Evolutionary conservation across 1,140 invertebrate species (phyloP), one percentile per base, ranked within the genome.

Genomic region (Arctopsyche grandis): DNA sequence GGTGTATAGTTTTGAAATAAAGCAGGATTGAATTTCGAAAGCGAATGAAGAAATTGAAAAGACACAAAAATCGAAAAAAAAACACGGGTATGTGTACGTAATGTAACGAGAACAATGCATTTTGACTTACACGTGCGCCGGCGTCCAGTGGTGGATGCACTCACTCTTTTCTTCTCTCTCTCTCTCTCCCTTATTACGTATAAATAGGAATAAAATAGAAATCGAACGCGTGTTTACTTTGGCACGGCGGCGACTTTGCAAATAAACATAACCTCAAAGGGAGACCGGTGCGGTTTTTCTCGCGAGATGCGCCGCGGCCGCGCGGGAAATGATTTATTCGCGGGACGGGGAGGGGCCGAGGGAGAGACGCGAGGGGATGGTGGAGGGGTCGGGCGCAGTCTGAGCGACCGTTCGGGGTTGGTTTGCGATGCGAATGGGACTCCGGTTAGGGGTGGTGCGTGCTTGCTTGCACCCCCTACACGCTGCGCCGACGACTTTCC

Each of bases 381-480:
- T 9, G 21, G 29, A 21, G 14, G 52, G 14, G 19, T 56, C 0
- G 66, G 66, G 74, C 66, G 74, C 75, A 76, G 19, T 79, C 77
- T 58, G 26, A 79, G 44, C 80, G 80, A 21, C 58, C 21, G 21
- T 73, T 66, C 5, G 71, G 71, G 21, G 69, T 22, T 46, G 44
- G 69, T 21, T 29, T 12, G 52, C 80, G 77, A 75, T 81, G 46
- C 66, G 80, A 81, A 81, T 81, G 76, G 76, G 76, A 24, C 44
- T 43, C 29, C 76, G 52, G 69, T 66, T 66, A 3, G 79, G 56
- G 79, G 44, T 52, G 79, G 16, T 38, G 29, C 29, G 29, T 38
- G 29, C 7, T 38, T 48, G 73, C 16, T 26, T 38, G 48, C 73
- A 75, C 73, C 73, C 70, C 73, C 5, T 63, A n/a, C 26, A 16